phyloP scores from a whole-genome alignment of 53 echinoderm and acorn worm species.

The Arbacia lixula region DNA sequence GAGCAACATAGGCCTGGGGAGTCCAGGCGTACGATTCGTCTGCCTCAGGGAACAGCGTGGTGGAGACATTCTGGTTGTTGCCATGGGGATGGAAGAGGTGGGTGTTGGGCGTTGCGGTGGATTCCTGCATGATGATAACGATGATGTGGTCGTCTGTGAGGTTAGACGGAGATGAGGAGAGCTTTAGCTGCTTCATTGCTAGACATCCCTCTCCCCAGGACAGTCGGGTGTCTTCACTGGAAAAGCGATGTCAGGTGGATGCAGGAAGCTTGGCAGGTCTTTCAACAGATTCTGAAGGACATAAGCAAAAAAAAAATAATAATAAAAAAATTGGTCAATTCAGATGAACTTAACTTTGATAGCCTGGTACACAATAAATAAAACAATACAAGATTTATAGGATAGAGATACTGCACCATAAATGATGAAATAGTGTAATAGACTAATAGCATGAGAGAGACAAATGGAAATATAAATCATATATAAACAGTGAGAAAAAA shows the following conservation, averaged over 20 bases:
- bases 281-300: no score
- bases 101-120: slow-evolving; percentile 22
- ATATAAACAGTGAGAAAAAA: background rate
- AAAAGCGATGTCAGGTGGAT: background rate
- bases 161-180: slow-evolving; percentile 28
- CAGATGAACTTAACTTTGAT: no score
- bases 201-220: slow-evolving; percentile 11
- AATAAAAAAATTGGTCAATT: no score
- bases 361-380: no score
- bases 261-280: no score
- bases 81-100: slow-evolving; percentile 1
- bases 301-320: no score
- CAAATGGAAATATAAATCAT: no score
- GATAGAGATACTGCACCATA: no score
- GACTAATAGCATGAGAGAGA: no score
- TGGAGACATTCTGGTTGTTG: background rate
- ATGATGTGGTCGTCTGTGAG: slow-evolving; percentile 24
- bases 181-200: slow-evolving; percentile 38
- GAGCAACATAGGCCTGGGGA: slow-evolving; percentile 50
- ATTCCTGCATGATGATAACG: slow-evolving; percentile 53
- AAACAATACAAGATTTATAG: no score
- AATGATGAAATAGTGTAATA: no score
- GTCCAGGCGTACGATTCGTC: slow-evolving; percentile 52
- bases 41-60: background rate
- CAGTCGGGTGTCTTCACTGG: background rate